Base-by-base conservation (phyloP, 2,888 invertebrate species). In the Eumacrocentrus americanus region DNA sequence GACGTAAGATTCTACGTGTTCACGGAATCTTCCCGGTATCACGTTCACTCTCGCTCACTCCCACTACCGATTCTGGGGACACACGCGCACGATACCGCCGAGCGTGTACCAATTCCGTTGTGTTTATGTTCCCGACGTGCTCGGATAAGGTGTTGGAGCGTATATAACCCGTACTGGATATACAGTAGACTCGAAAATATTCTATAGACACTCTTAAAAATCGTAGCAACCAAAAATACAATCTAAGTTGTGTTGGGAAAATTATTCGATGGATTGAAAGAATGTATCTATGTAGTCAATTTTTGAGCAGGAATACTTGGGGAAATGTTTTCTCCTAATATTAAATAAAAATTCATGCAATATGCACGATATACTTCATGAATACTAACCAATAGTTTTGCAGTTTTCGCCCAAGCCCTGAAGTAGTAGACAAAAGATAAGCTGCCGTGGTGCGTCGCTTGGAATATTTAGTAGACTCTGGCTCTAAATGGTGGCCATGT, bases 401-500 rank as follows among this genome's bases (percentile, higher is more conserved):
- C n/a, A n/a, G n/a, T n/a, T n/a, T n/a, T n/a, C n/a, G n/a, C n/a
- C n/a, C 20, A 35, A n/a, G 18, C 5, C 14, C 14, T 29, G 20
- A 25, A 23, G 46, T 18, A 14, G 18, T 11, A 20, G n/a, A n/a
- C n/a, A n/a, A n/a, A n/a, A n/a, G n/a, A n/a, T n/a, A n/a, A n/a
- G n/a, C n/a, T n/a, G n/a, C n/a, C n/a, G n/a, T 5, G 14, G 47
- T 47, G 65, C 63, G 61, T 63, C 59, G 60, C 55, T 56, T 63
- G 62, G 61, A 66, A 64, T 65, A 65, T 65, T 65, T 65, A 65
- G 61, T 63, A 63, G 63, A 63, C 63, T 63, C 63, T 63, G 61
- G 60, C 60, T 63, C 60, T 60, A 65, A 65, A 63, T 63, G 65
- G 60, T 53, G 57, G 55, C 63, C 63, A 59, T 53, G 61, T 58